These are phyloP conservation scores for Glyptemys insculpta DNA, from an alignment of 2,797 vertebrate genomes.

Conservation along the genomic window DNA sequence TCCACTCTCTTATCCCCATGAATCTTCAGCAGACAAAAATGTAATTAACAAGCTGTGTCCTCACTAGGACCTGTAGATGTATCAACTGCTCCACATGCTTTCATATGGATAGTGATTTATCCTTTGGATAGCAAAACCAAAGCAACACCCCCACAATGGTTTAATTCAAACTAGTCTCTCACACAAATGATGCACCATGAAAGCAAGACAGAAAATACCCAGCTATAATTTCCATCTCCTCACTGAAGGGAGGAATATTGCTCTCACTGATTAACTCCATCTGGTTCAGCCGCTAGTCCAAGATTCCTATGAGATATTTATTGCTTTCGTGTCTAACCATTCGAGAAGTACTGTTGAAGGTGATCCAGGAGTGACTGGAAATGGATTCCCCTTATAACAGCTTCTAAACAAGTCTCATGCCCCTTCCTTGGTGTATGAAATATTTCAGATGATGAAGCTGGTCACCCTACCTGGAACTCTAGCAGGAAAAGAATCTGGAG, in stretches of 20 bases:
- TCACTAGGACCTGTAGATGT: neutral
- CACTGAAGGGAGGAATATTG: neutral
- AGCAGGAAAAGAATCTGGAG: slow-evolving; percentile 87
- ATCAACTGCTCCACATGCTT: neutral
- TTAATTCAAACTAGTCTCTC: neutral
- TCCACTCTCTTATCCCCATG: neutral
- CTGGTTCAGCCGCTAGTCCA: neutral
- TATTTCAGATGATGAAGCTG: neutral
- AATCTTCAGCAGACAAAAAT: neutral
- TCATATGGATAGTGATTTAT: neutral
- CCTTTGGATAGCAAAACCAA: neutral
- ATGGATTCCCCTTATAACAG: neutral
- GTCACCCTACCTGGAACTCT: slow-evolving; percentile 89
- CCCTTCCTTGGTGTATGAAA: neutral
- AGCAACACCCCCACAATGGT: neutral
- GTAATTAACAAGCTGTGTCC: neutral
- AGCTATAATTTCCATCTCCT: neutral
- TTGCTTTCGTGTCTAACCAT: neutral
- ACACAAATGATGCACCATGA: neutral
- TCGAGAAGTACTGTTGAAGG: neutral
- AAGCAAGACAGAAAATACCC: neutral
- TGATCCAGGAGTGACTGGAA: neutral
- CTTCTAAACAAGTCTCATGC: neutral
- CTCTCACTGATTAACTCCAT: neutral
- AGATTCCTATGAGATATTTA: neutral